These are phyloP conservation scores for Callyntrura sp. DNA, from an alignment of 2,888 invertebrate genomes.

Conservation along the genomic window DNA sequence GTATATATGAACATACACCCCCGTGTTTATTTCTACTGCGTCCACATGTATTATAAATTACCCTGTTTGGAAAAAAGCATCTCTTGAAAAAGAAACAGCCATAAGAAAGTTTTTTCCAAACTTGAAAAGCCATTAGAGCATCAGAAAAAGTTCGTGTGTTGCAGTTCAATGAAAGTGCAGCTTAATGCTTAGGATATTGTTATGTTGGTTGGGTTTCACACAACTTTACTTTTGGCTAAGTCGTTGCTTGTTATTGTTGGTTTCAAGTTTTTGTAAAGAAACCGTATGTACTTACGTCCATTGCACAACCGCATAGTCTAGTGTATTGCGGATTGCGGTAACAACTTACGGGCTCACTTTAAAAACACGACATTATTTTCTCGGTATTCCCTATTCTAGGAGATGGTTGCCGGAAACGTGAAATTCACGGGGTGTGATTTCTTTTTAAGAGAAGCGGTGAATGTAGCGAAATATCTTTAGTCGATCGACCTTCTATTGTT, in stretches of 20 bases:
- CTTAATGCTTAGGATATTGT: constrained; percentile 43
- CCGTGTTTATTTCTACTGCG: neutral
- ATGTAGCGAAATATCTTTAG: constrained; percentile 36
- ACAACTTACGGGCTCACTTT: constrained; percentile 45
- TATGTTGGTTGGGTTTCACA: constrained; percentile 27
- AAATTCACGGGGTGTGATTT: constrained; percentile 64
- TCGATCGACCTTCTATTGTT: constrained; percentile 21
- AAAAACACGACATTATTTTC: constrained; percentile 51
- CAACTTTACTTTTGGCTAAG: constrained; percentile 43
- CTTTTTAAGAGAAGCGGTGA: constrained; percentile 41
- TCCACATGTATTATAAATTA: neutral
- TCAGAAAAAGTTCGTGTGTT: constrained; percentile 47
- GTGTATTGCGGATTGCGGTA: constrained; percentile 55
- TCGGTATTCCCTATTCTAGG: constrained; percentile 23
- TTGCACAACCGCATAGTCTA: neutral
- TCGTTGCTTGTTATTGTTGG: constrained; percentile 14
- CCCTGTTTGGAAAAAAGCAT: constrained; percentile 14
- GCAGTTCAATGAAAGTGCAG: constrained; percentile 64
- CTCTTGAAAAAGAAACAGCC: constrained; percentile 15
- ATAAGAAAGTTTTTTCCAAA: constrained; percentile 46
- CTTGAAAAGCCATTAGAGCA: constrained; percentile 70
- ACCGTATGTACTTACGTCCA: neutral
- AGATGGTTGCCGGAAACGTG: constrained; percentile 60
- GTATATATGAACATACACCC: neutral
- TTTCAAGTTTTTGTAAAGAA: constrained; percentile 40